These are phyloP conservation scores for Drosophila miranda DNA, from an alignment of 1,140 invertebrate genomes.

Conservation along the genomic window DNA sequence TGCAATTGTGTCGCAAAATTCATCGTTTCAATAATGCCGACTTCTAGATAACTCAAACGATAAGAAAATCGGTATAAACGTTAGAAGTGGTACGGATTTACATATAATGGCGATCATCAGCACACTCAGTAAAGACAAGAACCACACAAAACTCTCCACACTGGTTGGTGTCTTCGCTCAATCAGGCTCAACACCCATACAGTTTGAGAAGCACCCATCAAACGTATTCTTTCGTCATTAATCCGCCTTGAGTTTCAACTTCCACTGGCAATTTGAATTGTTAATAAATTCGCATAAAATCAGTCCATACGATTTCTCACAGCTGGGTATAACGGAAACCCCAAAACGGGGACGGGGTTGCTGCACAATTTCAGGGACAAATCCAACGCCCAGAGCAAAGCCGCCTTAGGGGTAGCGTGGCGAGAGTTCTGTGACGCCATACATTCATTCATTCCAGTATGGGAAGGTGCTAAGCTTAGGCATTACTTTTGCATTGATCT, in stretches of 20 bases:
- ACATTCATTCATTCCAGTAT: background rate
- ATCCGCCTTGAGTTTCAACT: conserved; percentile 34
- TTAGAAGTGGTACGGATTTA: no score
- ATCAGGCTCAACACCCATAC: no score
- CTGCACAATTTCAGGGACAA: conserved; percentile 75
- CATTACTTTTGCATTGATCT: conserved; percentile 48
- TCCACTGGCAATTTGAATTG: conserved; percentile 63
- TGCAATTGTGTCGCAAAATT: no score
- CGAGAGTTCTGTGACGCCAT: background rate
- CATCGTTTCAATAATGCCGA: no score
- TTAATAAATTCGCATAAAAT: conserved; percentile 66
- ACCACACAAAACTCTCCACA: no score
- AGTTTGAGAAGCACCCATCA: no score
- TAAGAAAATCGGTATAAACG: no score
- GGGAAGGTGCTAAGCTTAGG: conserved; percentile 2
- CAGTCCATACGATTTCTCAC: conserved; percentile 43
- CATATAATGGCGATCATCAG: no score
- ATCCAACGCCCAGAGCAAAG: conserved; percentile 1
- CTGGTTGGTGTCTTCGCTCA: no score
- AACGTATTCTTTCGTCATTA: conserved; percentile 1
- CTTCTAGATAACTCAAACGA: no score
- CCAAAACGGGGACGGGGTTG: conserved; percentile 59
- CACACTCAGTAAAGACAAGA: no score
- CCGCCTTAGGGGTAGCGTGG: conserved; percentile 6
- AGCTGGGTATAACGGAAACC: conserved; percentile 51